Base-by-base conservation (phyloP, 1,140 invertebrate species). In the Plectus sambesii region DNA sequence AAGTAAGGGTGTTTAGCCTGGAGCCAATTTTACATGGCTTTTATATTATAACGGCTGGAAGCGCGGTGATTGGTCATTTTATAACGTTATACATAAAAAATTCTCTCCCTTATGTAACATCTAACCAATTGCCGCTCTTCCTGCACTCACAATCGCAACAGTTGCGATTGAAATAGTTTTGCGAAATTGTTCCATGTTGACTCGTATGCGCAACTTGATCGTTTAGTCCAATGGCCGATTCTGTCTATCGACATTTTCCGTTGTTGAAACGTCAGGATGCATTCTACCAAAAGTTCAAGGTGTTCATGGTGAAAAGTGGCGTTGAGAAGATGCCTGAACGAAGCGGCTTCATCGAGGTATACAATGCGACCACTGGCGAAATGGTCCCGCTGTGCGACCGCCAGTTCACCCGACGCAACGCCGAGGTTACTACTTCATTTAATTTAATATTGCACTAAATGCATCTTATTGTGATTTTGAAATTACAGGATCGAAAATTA, bases 311-410 rank as follows among this genome's bases (percentile, higher is more conserved):
- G 59, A 66, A 48, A 62, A 70, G 58, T 50, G 66, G 37, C 67
- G 35, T 29, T n/a, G 74, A 87, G 29, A 72, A 51, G 41, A 61
- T 22, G 37, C 45, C 36, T 8, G 60, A 46, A 30, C 41, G 52
- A 24, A 70, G 77, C 56, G 80, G 80, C 6, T 99, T 96, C 63
- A 70, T 99, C 26, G 86, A 98, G 73, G 82, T 90, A 59, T 97
- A 85, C 67, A 99, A 98, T 69, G 76, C 74, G 45, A 96, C 92
- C 3, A 92, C 88, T 0, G 71, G 87, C 6, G 87, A 96, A 68
- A 96, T 89, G 87, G 84, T 93, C 30, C 86, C 93, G 0, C 81
- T 96, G 66, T 99, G 94, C 72, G 93, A 99, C 74, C 77, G 78
- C 40, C 76, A 87, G 47, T 98, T 98, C 67, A 92, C 86, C 0